Evolutionary conservation across 2,113 vertebrate species (phyloP).

Genomic region (Syngnathus scovelli): DNA sequence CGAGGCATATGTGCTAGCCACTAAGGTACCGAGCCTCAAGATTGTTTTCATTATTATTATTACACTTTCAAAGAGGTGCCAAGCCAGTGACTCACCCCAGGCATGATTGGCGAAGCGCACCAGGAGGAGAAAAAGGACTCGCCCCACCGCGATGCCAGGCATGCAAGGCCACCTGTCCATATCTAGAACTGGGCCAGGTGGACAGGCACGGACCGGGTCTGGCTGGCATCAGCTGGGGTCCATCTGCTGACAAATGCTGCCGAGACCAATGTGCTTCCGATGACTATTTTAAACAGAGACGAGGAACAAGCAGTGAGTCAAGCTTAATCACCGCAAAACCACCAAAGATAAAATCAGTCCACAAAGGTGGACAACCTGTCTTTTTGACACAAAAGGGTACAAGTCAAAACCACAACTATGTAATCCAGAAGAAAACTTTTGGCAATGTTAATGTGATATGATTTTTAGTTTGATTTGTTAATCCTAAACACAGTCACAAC

Average conservation of each 20-base stretch:
- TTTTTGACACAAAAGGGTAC: not conserved
- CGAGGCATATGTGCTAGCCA: too few species aligned
- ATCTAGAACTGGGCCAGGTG: slow-evolving; percentile 34
- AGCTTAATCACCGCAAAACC: slow-evolving; percentile 1
- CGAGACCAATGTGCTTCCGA: not conserved
- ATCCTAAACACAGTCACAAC: not conserved
- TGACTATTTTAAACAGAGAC: slow-evolving; percentile 5
- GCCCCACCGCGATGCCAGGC: not conserved
- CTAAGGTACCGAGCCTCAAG: too few species aligned
- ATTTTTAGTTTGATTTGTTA: not conserved
- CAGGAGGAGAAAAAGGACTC: slow-evolving; percentile 55
- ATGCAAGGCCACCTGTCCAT: slow-evolving; percentile 35
- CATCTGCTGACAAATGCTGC: slow-evolving; percentile 35
- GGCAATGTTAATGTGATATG: too few species aligned
- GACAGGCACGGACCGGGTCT: slow-evolving; percentile 24
- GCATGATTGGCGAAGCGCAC: slow-evolving; percentile 47
- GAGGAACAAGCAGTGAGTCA: slow-evolving; percentile 6
- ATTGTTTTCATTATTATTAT: not conserved
- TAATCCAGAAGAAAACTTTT: too few species aligned
- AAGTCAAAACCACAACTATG: not conserved
- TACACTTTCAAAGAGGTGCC: not conserved
- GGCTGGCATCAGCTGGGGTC: slow-evolving; percentile 49
- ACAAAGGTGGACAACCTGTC: not conserved
- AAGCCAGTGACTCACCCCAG: slow-evolving; percentile 66
- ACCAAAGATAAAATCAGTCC: not conserved